These are phyloP conservation scores for Thecophora atra DNA, from an alignment of 2,888 invertebrate genomes.

Conservation along the genomic window DNA sequence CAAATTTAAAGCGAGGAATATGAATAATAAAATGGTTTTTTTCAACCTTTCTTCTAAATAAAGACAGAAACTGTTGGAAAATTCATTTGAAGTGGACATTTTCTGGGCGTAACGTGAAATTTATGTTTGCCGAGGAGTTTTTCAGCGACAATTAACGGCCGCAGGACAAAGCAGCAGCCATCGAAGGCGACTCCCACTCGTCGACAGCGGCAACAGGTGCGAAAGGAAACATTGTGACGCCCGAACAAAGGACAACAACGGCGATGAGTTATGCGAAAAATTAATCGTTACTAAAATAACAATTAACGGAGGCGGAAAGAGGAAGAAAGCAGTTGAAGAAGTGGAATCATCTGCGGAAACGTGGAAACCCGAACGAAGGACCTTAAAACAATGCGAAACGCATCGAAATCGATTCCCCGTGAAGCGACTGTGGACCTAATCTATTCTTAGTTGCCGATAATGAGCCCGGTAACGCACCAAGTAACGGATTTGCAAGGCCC, in stretches of 20 bases:
- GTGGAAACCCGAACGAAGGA: neutral
- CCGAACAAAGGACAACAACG: neutral
- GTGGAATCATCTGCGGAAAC: neutral
- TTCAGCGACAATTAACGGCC: neutral
- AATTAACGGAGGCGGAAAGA: neutral
- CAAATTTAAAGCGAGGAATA: neutral
- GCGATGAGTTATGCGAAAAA: neutral
- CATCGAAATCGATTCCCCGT: neutral
- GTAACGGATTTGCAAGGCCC: conserved; percentile 59
- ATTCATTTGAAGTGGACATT: too few species aligned
- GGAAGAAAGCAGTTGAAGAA: neutral
- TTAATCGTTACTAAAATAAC: neutral
- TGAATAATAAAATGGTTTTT: too few species aligned
- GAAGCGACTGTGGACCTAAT: neutral
- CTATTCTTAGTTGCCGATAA: neutral
- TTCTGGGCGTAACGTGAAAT: too few species aligned
- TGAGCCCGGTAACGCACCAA: conserved; percentile 45
- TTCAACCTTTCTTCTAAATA: too few species aligned
- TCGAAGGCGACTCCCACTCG: neutral
- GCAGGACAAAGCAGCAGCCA: neutral
- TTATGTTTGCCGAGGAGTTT: neutral
- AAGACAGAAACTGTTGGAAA: too few species aligned
- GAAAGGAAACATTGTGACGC: neutral
- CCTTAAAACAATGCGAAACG: neutral
- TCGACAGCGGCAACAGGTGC: neutral